Base-by-base conservation (phyloP, 2,888 invertebrate species). In the Kryphioiulus occultus region DNA sequence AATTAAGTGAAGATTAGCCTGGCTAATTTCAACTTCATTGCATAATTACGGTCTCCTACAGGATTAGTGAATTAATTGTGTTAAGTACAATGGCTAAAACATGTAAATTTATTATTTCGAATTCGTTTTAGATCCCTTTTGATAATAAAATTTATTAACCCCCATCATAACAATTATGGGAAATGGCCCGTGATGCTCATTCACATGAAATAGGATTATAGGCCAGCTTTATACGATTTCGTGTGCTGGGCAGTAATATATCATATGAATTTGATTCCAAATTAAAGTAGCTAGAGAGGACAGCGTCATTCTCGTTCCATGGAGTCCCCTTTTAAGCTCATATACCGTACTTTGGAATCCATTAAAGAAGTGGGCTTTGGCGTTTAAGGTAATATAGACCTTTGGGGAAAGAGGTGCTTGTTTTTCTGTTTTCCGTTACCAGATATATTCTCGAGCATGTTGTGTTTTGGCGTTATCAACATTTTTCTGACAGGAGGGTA, bases 391-490 rank as follows among this genome's bases (percentile, higher is more conserved):
- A 68, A 68, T 68, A 68, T 68, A 68, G 68, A 68, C 68, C 68
- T 68, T 68, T 68, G 26, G 26, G 68, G 68, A 68, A 68, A 10
- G 12, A 68, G 68, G 68, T 68, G 68, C 68, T n/a, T 68, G 26
- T 68, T n/a, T 19, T n/a, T 53, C 26, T 68, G 68, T 68, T 68
- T 26, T 26, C 26, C 68, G 68, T 26, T 68, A 26, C 68, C 68
- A 68, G 68, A 22, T 26, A 9, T 68, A 68, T 68, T 68, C 22
- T 26, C 68, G 68, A 26, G 68, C 68, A 68, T 68, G 68, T 42
- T 85, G 85, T 85, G 85, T 35, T 85, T 39, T 42, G 85, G 85
- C 42, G 39, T 85, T 85, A 85, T 85, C 85, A 42, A 42, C 85
- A 35, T 39, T 42, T n/a, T 17, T 30, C n/a, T 85, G 85, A 85